These are phyloP conservation scores for Cephus spinipes DNA, from an alignment of 2,888 invertebrate genomes.

Conservation along the genomic window DNA sequence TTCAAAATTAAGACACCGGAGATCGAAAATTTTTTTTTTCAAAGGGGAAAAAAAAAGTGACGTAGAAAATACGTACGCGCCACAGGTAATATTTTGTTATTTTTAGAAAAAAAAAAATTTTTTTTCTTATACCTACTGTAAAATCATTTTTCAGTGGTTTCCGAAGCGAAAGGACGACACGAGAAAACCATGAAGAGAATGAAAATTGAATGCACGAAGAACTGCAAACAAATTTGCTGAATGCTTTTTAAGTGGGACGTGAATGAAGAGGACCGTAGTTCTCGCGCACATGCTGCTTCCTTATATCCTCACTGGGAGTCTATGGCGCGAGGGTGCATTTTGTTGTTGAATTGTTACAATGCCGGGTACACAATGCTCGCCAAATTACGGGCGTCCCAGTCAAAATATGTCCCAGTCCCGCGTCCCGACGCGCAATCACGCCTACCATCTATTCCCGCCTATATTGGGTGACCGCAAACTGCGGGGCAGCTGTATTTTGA, in stretches of 20 bases:
- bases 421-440: slow-evolving; percentile 36
- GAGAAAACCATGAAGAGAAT: background rate
- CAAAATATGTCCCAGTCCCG: slow-evolving; percentile 55
- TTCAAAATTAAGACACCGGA: background rate
- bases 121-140: background rate
- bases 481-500: slow-evolving; percentile 63
- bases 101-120: background rate
- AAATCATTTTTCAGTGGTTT: background rate
- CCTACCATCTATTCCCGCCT: slow-evolving; percentile 37
- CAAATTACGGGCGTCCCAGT: slow-evolving; percentile 61
- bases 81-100: background rate
- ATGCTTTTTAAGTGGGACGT: background rate
- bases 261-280: background rate
- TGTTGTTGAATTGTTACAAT: slow-evolving; percentile 36
- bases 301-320: background rate
- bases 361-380: slow-evolving; percentile 52
- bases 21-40: background rate
- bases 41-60: too few relatives aligned
- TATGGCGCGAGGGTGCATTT: background rate
- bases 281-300: background rate
- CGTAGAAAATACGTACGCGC: too few relatives aligned
- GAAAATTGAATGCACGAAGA: slow-evolving; percentile 32
- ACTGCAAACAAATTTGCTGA: slow-evolving; percentile 48
- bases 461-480: slow-evolving; percentile 60
- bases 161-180: background rate